Evolutionary conservation across 2,888 invertebrate species (phyloP).

Genomic region (Nomada lathburiana): DNA sequence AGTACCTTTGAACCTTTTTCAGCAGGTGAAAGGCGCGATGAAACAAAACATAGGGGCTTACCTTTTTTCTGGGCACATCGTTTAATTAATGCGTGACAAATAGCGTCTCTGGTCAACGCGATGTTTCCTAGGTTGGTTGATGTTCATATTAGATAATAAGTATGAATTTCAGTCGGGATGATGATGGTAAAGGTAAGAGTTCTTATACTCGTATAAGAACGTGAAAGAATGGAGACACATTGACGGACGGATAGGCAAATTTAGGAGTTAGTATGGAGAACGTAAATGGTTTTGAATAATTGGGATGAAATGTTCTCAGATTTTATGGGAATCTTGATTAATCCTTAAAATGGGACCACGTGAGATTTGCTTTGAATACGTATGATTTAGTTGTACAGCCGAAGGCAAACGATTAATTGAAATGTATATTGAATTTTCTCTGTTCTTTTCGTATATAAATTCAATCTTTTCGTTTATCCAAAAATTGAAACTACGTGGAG

Average conservation of each 20-base stretch:
- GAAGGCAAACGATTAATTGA: too few relatives aligned
- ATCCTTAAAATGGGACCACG: constrained; percentile 5
- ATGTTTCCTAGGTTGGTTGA: not conserved
- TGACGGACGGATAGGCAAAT: not conserved
- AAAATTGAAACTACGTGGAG: too few relatives aligned
- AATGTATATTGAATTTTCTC: too few relatives aligned
- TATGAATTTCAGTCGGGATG: not conserved
- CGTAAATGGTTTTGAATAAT: not conserved
- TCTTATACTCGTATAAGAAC: not conserved
- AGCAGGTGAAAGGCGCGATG: not conserved
- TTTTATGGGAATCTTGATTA: not conserved
- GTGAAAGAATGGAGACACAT: not conserved
- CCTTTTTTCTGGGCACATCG: not conserved
- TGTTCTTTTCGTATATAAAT: too few relatives aligned
- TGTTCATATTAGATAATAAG: not conserved
- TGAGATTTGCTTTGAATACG: not conserved
- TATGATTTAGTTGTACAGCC: too few relatives aligned
- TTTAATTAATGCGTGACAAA: not conserved
- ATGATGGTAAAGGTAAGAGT: not conserved
- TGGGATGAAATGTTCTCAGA: not conserved
- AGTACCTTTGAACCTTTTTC: not conserved
- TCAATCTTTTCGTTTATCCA: too few relatives aligned
- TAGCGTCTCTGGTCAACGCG: not conserved
- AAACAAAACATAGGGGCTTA: not conserved
- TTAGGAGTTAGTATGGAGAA: not conserved